Conservation (phyloP, 2,797 vertebrate genomes). For the Taenioides sp. region DNA sequence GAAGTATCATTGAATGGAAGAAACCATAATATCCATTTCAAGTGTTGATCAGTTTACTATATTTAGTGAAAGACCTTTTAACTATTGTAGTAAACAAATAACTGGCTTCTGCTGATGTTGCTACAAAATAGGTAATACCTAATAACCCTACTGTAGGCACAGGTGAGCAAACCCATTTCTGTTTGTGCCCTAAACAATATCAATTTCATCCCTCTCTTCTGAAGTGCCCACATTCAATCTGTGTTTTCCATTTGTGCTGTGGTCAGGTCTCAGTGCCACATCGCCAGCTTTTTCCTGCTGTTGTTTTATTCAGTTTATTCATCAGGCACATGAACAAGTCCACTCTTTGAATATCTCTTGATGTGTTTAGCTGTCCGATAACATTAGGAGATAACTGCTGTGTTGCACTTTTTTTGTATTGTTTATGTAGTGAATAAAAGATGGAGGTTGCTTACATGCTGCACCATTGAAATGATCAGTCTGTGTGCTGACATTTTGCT, state of each 20-base stretch:
- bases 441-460: constrained; percentile 7
- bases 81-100: neutral
- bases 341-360: constrained; percentile 21
- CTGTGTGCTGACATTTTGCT: constrained; percentile 14
- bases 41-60: neutral
- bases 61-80: neutral
- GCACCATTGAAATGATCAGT: constrained; percentile 25
- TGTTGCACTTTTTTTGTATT: constrained; percentile 2
- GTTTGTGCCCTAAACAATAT: neutral
- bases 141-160: neutral
- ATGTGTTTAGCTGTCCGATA: neutral
- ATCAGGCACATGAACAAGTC: constrained; percentile 28
- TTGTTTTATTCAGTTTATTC: constrained; percentile 24
- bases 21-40: neutral
- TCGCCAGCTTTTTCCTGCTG: constrained; percentile 20
- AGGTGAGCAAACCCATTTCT: neutral
- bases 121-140: neutral
- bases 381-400: neutral
- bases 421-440: constrained; percentile 32
- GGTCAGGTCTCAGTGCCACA: constrained; percentile 23
- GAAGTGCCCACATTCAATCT: constrained; percentile 48
- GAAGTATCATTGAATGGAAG: neutral
- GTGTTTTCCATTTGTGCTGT: constrained; percentile 30
- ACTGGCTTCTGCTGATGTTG: neutral
- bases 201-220: constrained; percentile 39